phyloP scores from a whole-genome alignment of 2,113 vertebrate species.

The Nannospalax galili region DNA sequence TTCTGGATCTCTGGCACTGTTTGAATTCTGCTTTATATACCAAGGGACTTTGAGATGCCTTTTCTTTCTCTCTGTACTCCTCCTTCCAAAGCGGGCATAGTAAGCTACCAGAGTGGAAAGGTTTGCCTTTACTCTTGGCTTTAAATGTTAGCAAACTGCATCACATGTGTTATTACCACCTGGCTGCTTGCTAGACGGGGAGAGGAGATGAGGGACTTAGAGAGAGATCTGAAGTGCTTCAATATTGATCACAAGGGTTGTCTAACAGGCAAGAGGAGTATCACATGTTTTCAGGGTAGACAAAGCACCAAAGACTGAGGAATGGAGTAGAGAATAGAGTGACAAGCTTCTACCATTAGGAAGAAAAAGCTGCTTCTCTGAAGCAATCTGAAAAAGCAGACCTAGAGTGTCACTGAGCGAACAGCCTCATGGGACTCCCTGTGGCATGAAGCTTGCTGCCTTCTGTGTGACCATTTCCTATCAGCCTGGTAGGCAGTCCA shows the following conservation, averaged over 20 bases:
- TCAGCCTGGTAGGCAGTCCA: neutral
- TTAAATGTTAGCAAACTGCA: constrained; percentile 22
- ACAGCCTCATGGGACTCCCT: neutral
- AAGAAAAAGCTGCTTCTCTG: constrained; percentile 20
- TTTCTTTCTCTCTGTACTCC: neutral
- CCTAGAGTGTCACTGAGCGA: neutral
- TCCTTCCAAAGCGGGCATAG: constrained; percentile 34
- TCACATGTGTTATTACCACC: neutral
- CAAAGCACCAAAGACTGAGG: neutral
- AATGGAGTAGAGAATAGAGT: neutral
- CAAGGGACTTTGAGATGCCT: neutral
- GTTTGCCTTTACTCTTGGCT: neutral
- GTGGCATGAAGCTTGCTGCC: neutral
- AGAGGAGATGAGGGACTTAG: neutral
- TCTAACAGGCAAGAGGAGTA: neutral
- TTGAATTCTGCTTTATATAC: neutral
- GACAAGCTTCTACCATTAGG: neutral
- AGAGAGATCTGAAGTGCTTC: constrained; percentile 14
- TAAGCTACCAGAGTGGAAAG: neutral
- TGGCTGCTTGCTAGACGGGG: neutral
- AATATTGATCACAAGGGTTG: neutral
- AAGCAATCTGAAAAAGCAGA: neutral
- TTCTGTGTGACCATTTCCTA: neutral
- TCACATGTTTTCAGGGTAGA: neutral
- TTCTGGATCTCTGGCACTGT: neutral